Base-by-base conservation (phyloP, 2,797 vertebrate genomes). In the Cirrhinus mrigala region DNA sequence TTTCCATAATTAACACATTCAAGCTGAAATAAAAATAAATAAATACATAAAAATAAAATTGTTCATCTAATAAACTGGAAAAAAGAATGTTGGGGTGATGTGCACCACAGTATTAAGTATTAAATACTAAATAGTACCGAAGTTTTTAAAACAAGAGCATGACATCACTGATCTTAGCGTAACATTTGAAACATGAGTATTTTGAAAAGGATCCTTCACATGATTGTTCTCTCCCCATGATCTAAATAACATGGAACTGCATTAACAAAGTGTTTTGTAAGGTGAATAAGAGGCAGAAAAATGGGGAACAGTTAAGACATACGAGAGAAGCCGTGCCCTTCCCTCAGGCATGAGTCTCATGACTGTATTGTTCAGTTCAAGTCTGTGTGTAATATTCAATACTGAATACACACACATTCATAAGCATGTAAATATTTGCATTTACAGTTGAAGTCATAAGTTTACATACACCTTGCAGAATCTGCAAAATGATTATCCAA, bases 311-410 rank as follows among this genome's bases (percentile, higher is more conserved):
- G 40, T 58, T 40, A 12, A 54, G 46, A 71, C 54, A 46, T 48
- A 60, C 69, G 29, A 68, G 18, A 22, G 33, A 50, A 52, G 40
- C 18, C n/a, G 10, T 64, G 54, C 27, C 44, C 16, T 84, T 81
- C 20, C 48, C 66, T 79, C 29, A 66, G 66, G 82, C 40, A 50
- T 48, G 33, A 66, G 74, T 54, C 82, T 66, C 29, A 37, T 69
- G 29, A 68, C 46, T 54, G 18, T 70, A 44, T 52, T 81, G 46
- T 81, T 68, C 56, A 18, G 22, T 27, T 44, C 3, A 27, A 20
- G 64, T 15, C 3, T 48, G 2, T 56, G 7, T 75, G 60, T 56
- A 14, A 56, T 85, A 40, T 15, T 46, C 9, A 3, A 58, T 29
- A 37, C 68, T 52, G 40, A 64, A 73, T 56, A 54, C 46, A 29